phyloP scores from a whole-genome alignment of 2,888 invertebrate genomes.

The Agrotis segetum region DNA sequence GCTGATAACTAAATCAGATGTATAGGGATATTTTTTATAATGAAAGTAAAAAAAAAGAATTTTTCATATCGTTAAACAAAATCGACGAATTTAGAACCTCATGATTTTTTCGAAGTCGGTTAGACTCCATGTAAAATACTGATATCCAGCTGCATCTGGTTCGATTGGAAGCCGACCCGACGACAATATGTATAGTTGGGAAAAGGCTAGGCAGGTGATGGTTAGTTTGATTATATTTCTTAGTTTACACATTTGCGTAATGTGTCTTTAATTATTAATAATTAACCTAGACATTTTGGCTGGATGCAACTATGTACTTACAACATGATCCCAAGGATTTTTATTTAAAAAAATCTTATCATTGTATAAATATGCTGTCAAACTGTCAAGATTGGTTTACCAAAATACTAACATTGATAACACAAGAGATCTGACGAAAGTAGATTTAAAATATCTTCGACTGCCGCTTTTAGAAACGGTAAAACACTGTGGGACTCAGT shows the following conservation, averaged over 20 bases:
- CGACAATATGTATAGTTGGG: no score
- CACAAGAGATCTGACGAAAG: neutral
- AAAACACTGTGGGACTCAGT: neutral
- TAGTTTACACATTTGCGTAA: neutral
- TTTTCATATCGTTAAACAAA: no score
- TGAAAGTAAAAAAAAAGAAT: neutral
- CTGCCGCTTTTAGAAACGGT: neutral
- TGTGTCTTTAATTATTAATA: neutral
- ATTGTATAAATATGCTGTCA: slow-evolving; percentile 20
- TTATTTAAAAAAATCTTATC: slow-evolving; percentile 5
- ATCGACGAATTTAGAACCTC: no score
- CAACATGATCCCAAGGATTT: neutral
- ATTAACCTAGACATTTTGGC: neutral
- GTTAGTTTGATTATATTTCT: neutral
- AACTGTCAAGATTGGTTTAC: slow-evolving; percentile 16
- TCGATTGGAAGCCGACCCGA: no score
- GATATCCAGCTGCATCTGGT: no score
- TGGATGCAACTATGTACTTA: no score
- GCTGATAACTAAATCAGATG: slow-evolving; percentile 35
- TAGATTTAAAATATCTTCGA: neutral
- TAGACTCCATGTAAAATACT: no score
- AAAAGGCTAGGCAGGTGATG: no score
- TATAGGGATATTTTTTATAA: slow-evolving; percentile 13
- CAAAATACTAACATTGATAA: slow-evolving; percentile 26
- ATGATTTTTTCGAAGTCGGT: no score